Base-by-base conservation (phyloP, 2,113 vertebrate genomes). In the Muscicapa adusta region DNA sequence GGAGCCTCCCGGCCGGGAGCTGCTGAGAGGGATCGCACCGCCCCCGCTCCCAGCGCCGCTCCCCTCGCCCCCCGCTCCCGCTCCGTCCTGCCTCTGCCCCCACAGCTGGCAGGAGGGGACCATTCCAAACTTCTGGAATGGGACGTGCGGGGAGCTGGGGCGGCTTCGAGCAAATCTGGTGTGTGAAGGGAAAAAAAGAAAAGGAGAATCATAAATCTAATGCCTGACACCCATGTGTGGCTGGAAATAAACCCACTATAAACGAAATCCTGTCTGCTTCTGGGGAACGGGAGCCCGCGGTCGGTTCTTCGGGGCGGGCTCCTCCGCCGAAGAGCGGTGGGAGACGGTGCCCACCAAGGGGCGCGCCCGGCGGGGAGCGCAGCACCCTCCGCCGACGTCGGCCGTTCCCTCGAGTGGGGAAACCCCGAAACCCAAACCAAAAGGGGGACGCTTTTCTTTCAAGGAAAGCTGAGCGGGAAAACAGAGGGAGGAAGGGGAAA, bases 201-300 rank as follows among this genome's bases (percentile, higher is more conserved):
- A 92, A 56, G 26, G 25, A 14, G 48, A 81, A 58, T 43, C 91
- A 45, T 96, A 95, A 96, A 95, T 97, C 92, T 66, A n/a, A n/a
- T 34, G 88, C 94, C 38, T 90, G 88, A 93, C 93, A 88, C 66
- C 76, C 76, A 19, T 60, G 45, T 42, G 94, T 43, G 88, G 58
- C 62, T 96, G 91, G 67, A 95, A 93, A 91, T 67, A 86, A 92
- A 93, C 88, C 34, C 85, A n/a, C 36, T 29, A 65, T 42, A 89
- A 85, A 97, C 56, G 71, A 83, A 96, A 88, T 40, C n/a, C n/a
- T 31, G 85, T 50, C 76, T 74, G 91, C 79, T 73, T 47, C 81
- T 18, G 90, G 62, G 66, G 45, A 89, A 38, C 62, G 8, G 72
- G 79, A 84, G 94, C 85, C 78, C 54, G 42, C 51, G 33, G 73